phyloP scores from a whole-genome alignment of 2,113 vertebrate species.

The Phodopus roborovskii region DNA sequence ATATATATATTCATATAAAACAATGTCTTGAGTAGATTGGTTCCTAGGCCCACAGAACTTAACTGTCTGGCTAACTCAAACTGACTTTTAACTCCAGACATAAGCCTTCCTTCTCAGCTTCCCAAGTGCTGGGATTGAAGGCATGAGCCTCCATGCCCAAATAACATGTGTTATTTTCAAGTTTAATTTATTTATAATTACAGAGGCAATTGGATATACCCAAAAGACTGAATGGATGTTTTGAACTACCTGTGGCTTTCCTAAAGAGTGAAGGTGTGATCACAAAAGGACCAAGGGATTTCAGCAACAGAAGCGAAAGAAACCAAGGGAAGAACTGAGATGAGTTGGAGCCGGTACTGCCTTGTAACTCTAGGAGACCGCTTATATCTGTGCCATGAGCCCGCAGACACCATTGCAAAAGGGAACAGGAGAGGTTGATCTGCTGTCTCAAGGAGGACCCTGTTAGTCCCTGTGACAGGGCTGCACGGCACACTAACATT shows the following conservation, averaged over 20 bases:
- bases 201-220: neutral
- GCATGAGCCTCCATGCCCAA: neutral
- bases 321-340: neutral
- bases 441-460: neutral
- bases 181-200: neutral
- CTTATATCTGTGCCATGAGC: neutral
- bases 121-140: neutral
- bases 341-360: neutral
- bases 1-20: neutral
- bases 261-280: neutral
- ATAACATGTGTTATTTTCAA: neutral
- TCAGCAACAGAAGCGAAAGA: neutral
- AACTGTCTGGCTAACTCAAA: neutral
- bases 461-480: neutral
- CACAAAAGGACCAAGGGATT: neutral
- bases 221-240: neutral
- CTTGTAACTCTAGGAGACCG: neutral
- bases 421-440: neutral
- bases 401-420: neutral
- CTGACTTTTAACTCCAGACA: neutral
- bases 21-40: neutral
- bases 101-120: neutral
- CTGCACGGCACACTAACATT: neutral
- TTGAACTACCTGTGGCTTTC: neutral
- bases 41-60: neutral